Evolutionary conservation across 30 jellyfish, hydroid and myxozoan species (phyloP).

Genomic region (Haliclystus octoradiatus): DNA sequence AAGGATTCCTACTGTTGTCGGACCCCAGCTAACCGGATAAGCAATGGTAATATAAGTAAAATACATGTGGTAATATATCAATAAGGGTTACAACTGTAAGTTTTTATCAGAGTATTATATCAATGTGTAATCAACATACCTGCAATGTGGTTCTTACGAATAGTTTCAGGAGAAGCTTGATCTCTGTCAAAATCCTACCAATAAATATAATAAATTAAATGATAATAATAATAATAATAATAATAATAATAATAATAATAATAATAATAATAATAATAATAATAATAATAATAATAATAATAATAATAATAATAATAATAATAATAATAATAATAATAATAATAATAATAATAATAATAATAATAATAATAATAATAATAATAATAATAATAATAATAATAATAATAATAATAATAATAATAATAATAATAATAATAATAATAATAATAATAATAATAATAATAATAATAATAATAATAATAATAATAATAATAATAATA

Average conservation of each 20-base stretch:
- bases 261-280: background rate
- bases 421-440: background rate
- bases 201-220: background rate
- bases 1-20: no score
- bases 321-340: background rate
- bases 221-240: conserved; percentile 1
- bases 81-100: no score
- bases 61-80: no score
- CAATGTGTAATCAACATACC: no score
- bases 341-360: background rate
- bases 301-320: background rate
- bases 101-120: no score
- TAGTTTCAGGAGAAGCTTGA: background rate
- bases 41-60: no score
- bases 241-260: background rate
- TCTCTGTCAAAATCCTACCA: background rate
- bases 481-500: background rate
- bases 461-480: background rate
- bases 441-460: background rate
- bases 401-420: background rate
- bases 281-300: background rate
- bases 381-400: background rate
- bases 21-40: no score
- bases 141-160: no score
- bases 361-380: background rate